phyloP scores from a whole-genome alignment of 1,140 invertebrate genomes.

The Brachionus manjavacas region DNA sequence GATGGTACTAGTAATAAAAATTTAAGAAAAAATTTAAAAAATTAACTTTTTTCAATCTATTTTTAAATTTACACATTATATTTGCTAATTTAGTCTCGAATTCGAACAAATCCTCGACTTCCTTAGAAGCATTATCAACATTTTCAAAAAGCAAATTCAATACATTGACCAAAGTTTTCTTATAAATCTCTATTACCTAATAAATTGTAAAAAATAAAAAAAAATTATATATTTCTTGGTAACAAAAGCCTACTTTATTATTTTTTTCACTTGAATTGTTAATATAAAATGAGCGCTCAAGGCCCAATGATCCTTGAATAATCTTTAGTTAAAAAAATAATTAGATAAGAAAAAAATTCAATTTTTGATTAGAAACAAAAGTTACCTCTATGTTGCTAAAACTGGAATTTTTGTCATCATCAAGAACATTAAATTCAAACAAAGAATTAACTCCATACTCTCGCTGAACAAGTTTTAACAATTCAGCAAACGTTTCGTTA shows the following conservation, averaged over 20 bases:
- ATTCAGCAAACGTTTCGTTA: constrained; percentile 12
- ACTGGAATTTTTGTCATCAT: constrained; percentile 85
- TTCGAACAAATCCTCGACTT: constrained; percentile 11
- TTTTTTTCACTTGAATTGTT: constrained; percentile 29
- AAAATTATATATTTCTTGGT: neutral
- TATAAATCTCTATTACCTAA: constrained; percentile 32
- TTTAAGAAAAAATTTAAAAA: neutral
- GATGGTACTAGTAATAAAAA: constrained; percentile 6
- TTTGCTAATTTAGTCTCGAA: constrained; percentile 30
- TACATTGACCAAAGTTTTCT: constrained; percentile 12
- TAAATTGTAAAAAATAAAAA: neutral
- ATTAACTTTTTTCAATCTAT: neutral
- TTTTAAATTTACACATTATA: constrained; percentile 15
- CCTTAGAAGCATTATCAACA: neutral
- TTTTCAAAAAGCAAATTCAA: constrained; percentile 3
- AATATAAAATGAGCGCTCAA: constrained; percentile 41
- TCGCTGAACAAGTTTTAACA: constrained; percentile 22
- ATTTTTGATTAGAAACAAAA: neutral
- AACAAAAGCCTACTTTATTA: neutral
- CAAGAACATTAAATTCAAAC: constrained; percentile 82
- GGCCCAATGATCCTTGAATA: constrained; percentile 34
- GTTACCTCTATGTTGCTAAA: constrained; percentile 75
- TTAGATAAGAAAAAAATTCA: neutral
- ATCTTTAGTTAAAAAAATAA: neutral
- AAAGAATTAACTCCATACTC: constrained; percentile 61